A percentile compares a stretch with the other conserved stretches of the same genome.
Conservation (phyloP, 1,140 invertebrate species). For the Papilio polytes region DNA sequence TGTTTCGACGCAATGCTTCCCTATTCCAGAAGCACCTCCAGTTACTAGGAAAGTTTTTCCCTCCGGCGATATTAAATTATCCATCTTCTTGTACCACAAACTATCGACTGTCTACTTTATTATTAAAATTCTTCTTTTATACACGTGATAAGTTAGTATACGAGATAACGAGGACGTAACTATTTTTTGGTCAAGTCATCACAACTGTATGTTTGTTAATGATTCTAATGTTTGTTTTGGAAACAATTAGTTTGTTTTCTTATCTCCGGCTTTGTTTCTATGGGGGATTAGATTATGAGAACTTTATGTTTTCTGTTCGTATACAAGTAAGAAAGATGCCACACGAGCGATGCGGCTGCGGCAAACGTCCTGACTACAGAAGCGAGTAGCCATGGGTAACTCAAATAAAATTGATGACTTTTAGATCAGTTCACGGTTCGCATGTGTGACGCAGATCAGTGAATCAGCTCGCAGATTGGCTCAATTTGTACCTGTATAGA, state of each 20-base stretch:
- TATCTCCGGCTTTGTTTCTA: background rate
- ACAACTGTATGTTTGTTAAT: background rate
- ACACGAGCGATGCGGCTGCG: background rate
- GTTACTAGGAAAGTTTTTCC: conserved; percentile 29
- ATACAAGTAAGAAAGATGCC: background rate
- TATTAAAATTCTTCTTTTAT: background rate
- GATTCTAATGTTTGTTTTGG: background rate
- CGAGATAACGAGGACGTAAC: background rate
- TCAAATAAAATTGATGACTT: no score
- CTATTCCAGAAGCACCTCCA: conserved; percentile 16
- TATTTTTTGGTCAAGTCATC: background rate
- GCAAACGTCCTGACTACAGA: background rate
- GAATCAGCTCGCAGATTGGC: no score
- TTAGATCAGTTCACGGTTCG: no score
- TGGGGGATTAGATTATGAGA: background rate
- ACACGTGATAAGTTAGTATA: background rate
- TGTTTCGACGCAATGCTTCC: background rate
- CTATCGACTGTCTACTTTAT: background rate
- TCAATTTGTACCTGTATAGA: no score
- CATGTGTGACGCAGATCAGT: no score
- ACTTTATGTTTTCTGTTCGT: background rate
- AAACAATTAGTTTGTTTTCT: background rate
- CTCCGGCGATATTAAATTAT: background rate
- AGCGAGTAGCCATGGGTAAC: background rate
- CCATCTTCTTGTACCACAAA: background rate